Evolutionary conservation across 1,140 invertebrate genomes (phyloP), one percentile per base, ranked within the genome.

Genomic region (Hycleus cichorii): DNA sequence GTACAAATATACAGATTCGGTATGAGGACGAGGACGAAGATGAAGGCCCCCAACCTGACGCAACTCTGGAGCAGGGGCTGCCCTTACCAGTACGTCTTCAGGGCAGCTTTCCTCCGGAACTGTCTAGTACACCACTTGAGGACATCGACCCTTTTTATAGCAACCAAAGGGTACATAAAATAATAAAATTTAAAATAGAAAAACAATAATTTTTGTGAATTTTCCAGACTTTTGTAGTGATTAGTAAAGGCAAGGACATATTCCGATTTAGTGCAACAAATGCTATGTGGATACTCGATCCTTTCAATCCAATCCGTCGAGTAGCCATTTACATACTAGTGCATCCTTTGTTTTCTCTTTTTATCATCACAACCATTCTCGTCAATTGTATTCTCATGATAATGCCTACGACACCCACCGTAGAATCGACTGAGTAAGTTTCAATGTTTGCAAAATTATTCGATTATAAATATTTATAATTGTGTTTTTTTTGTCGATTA

Each of bases 311-410:
- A 64, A 89, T 98, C 78, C 88, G 95, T 79, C 86, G 93, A 76
- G 90, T 93, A 74, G 93, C 95, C 72, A 95, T 98, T 80, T 96
- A 93, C 79, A 92, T 97, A 79, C 83, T 98, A 77, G 94, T 96
- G 73, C 95, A 98, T 87, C 93, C 92, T 76, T 79, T 95, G 71
- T 98, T 98, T 83, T 96, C 95, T 75, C 83, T 96, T 74, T 91
- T 96, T 82, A 96, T 98, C 78, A 97, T 98, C 76, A 89, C 91
- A 67, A 97, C 95, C 72, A 98, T 98, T 79, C 84, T 98, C 75
- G 84, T 89, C 77, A 98, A 98, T 82, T 97, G 95, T 83, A 88
- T 97, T 76, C 88, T 98, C 80, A 96, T 98, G 91, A 95, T 96
- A 79, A 92, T 97, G 87, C 89, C 90, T 76, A 85, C 88, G 63